phyloP scores from a whole-genome alignment of 2,797 vertebrate genomes.

The Ciconia nigra region DNA sequence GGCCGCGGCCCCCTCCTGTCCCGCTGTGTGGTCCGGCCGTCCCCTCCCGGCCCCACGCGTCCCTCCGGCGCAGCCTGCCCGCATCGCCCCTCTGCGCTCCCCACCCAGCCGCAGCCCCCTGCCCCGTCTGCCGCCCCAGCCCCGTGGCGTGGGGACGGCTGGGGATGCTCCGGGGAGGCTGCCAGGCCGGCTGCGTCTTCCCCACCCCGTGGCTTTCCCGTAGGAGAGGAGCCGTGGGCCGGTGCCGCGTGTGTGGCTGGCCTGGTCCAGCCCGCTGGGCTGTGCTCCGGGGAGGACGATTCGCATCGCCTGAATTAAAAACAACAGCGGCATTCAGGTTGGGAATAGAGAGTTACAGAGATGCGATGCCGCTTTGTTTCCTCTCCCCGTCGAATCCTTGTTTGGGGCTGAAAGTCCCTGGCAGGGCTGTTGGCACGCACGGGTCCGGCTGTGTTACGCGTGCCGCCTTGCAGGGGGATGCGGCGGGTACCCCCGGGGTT shows the following conservation, averaged over 20 bases:
- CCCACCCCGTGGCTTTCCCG: neutral
- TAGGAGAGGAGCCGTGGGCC: neutral
- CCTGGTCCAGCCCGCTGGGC: neutral
- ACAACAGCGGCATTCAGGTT: neutral
- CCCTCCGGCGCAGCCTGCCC: neutral
- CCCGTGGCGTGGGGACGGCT: neutral
- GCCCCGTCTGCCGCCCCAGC: neutral
- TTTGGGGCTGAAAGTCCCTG: neutral
- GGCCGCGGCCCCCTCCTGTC: neutral
- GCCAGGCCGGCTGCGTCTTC: neutral
- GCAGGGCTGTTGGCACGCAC: accelerated
- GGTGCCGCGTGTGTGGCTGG: neutral
- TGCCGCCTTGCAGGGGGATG: neutral
- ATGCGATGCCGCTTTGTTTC: neutral
- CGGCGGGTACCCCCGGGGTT: accelerated
- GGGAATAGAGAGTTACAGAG: neutral
- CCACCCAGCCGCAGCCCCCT: neutral
- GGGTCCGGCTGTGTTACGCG: neutral
- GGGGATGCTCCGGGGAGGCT: neutral
- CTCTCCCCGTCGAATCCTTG: neutral
- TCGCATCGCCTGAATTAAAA: neutral
- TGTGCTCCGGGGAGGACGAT: neutral
- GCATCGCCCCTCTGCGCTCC: neutral
- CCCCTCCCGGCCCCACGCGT: neutral
- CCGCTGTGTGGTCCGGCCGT: conserved; percentile 26